These are phyloP conservation scores for Orthosia gothica DNA, from an alignment of 2,888 invertebrate genomes.

Conservation along the genomic window DNA sequence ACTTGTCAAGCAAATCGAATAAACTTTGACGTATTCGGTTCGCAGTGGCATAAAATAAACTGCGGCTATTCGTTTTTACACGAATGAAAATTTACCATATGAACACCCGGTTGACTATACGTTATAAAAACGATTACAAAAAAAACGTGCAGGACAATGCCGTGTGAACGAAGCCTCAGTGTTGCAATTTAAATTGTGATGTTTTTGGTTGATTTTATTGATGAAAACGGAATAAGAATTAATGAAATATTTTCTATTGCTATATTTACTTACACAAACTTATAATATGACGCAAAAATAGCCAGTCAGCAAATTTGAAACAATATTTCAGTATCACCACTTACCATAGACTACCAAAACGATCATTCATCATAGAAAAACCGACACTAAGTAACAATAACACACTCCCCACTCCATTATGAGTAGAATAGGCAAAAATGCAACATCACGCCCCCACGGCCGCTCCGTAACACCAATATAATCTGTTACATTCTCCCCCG, in stretches of 20 bases:
- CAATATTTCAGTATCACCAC: background rate
- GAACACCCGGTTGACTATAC: too few relatives aligned
- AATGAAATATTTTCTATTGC: too few relatives aligned
- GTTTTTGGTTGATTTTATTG: background rate
- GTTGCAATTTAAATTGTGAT: background rate
- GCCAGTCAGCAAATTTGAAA: conserved; percentile 8
- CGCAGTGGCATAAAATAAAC: too few relatives aligned
- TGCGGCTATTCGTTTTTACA: too few relatives aligned
- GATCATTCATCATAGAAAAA: conserved; percentile 19
- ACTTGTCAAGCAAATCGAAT: too few relatives aligned
- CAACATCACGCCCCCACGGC: conserved; percentile 66
- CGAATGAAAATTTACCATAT: too few relatives aligned
- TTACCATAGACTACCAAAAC: conserved; percentile 6
- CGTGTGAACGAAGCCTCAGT: too few relatives aligned
- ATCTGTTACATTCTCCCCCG: conserved; percentile 60
- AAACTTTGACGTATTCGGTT: too few relatives aligned
- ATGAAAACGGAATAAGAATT: too few relatives aligned
- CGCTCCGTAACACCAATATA: conserved; percentile 66
- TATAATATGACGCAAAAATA: background rate
- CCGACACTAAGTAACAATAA: conserved; percentile 19
- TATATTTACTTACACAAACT: too few relatives aligned
- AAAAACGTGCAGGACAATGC: too few relatives aligned
- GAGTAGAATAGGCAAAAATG: conserved; percentile 74
- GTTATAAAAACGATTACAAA: too few relatives aligned
- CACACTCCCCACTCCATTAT: conserved; percentile 57